Percentiles rank a stretch among this genome's conserved stretches.
Conservation (phyloP, 2,113 vertebrate species). For the Myocastor coypus region DNA sequence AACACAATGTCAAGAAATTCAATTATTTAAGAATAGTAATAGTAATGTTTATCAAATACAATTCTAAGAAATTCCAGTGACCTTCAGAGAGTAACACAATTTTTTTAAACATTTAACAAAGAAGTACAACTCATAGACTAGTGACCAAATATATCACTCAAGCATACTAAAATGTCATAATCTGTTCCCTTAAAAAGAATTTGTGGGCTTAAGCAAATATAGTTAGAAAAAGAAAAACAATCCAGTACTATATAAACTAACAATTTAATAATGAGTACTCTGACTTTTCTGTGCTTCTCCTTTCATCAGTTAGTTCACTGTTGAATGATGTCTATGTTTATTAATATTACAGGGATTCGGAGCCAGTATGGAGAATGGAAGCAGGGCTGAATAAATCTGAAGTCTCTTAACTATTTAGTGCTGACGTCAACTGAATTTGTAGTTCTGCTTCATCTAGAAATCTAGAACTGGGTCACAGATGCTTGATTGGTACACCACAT, state of each 20-base stretch:
- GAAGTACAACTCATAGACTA: background rate
- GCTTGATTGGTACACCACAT: background rate
- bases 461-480: background rate
- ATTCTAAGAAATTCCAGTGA: conserved; percentile 27
- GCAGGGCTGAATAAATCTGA: background rate
- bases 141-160: background rate
- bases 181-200: conserved; percentile 12
- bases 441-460: background rate
- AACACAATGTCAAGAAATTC: background rate
- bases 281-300: background rate
- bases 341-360: background rate
- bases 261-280: background rate
- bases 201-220: background rate
- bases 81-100: conserved; percentile 2
- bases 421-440: conserved; percentile 2
- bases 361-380: background rate
- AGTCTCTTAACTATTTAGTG: background rate
- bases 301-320: background rate
- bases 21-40: background rate
- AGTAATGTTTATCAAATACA: background rate
- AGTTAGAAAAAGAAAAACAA: conserved; percentile 49
- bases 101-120: conserved; percentile 25
- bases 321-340: conserved; percentile 22
- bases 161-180: conserved; percentile 22
- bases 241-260: background rate